A percentile compares a stretch with the other conserved stretches of the same genome.
Evolutionary conservation across 2,113 vertebrate species (phyloP).

Genomic region (Tetrao urogallus): DNA sequence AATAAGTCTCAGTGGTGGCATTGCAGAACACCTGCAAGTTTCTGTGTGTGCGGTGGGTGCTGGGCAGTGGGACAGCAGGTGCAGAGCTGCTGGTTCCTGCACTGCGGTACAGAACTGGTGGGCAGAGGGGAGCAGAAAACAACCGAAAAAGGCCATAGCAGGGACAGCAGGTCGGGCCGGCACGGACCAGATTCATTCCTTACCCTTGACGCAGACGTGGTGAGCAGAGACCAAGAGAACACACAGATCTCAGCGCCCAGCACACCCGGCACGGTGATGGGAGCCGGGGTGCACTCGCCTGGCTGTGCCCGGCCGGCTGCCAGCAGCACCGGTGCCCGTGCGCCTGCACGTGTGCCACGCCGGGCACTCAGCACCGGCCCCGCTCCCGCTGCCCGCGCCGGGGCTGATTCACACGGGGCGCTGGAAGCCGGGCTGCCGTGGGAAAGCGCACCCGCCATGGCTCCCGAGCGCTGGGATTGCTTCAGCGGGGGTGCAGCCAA

Average conservation of each 20-base stretch:
- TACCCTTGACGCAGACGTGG: fast-evolving
- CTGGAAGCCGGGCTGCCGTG: slow-evolving; percentile 65
- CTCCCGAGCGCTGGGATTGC: slow-evolving; percentile 76
- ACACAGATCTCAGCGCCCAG: fast-evolving
- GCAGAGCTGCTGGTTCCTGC: fast-evolving
- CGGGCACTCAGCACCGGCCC: not conserved
- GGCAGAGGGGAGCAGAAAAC: not conserved
- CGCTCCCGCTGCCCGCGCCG: not conserved
- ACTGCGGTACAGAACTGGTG: fast-evolving
- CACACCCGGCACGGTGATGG: fast-evolving
- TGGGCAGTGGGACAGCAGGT: fast-evolving
- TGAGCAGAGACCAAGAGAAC: fast-evolving
- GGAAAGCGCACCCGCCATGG: slow-evolving; percentile 70
- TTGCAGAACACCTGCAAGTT: not conserved
- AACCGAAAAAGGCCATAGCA: fast-evolving
- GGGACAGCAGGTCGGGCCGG: not conserved
- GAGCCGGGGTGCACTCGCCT: fast-evolving
- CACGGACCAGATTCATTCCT: fast-evolving
- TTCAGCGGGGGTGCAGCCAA: slow-evolving; percentile 72
- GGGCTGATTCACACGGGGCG: slow-evolving; percentile 29
- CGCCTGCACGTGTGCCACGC: fast-evolving
- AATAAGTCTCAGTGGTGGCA: not conserved
- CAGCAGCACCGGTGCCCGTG: not conserved
- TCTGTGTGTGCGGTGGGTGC: not conserved
- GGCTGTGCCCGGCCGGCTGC: fast-evolving